Evolutionary conservation across 1,140 invertebrate genomes (phyloP).

Genomic region (Mizuhopecten yessoensis): DNA sequence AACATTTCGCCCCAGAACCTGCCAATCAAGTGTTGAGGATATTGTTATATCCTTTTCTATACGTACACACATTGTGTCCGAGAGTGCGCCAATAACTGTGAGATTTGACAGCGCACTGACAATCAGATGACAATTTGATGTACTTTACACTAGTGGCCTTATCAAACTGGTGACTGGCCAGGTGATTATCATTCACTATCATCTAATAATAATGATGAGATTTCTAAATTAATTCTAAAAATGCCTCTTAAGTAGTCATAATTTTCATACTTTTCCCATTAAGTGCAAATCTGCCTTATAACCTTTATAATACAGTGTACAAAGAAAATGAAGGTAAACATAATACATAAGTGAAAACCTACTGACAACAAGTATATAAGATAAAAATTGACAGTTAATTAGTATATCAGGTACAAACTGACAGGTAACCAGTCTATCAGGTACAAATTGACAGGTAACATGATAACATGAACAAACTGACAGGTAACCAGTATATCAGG

Average conservation of each 20-base stretch:
- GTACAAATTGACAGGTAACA: not conserved
- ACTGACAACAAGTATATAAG: not conserved
- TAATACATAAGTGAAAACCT: too few relatives aligned
- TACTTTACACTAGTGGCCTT: slow-evolving; percentile 26
- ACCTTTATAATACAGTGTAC: not conserved
- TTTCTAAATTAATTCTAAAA: slow-evolving; percentile 30
- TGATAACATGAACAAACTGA: not conserved
- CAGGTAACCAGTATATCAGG: not conserved
- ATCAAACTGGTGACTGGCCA: not conserved
- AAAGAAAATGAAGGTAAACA: not conserved
- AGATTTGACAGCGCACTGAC: slow-evolving; percentile 21
- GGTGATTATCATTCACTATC: slow-evolving; percentile 1
- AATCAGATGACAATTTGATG: slow-evolving; percentile 38
- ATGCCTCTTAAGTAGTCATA: not conserved
- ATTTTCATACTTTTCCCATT: slow-evolving; percentile 14
- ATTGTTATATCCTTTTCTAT: slow-evolving; percentile 2
- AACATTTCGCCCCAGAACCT: slow-evolving; percentile 16
- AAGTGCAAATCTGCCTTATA: not conserved
- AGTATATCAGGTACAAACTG: not conserved
- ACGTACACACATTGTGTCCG: not conserved
- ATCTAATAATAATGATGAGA: not conserved
- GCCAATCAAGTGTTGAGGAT: not conserved
- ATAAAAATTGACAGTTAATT: not conserved
- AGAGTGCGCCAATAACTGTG: not conserved
- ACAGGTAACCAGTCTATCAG: not conserved